Evolutionary conservation across 2,888 invertebrate species (phyloP), one percentile per base, ranked within the genome.

Genomic region (Dolomedes plantarius): DNA sequence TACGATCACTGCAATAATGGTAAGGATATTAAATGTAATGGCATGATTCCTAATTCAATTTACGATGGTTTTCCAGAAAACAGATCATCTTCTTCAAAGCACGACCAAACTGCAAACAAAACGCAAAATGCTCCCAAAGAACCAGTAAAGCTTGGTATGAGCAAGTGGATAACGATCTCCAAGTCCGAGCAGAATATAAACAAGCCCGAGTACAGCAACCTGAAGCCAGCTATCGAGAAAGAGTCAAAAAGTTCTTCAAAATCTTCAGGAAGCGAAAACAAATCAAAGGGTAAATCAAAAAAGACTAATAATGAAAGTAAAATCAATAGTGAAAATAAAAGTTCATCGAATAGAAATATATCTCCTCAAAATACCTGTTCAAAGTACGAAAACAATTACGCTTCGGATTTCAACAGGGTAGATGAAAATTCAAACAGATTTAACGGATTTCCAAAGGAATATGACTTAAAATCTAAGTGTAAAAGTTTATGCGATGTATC

Each of bases 401-500:
- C n/a, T 5, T 16, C 7, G 1, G 16, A 23, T 56, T 46, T 13
- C 16, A 19, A 56, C 0, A 2, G 5, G 23, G 56, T 6, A 23
- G 16, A 56, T 23, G 56, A 19, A 56, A 46, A 46, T 46, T 11
- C 46, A 16, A 23, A 56, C 11, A 23, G 1, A 5, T 23, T 56
- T 23, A 23, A n/a, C 23, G 23, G 16, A 23, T 56, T 19, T 5
- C 1, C 23, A 5, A 56, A 56, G 11, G 5, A 56, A 23, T 19
- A 2, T 56, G 56, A 56, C 16, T 23, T 56, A 23, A 56, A 56
- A 56, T 16, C 19, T 5, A 56, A 56, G 11, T 56, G 56, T 23
- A 72, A 83, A 31, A 83, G 83, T 5, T 73, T 77, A 16, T 72
- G 77, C 6, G 83, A 83, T 36, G 29, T 83, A 39, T 73, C 72